These are phyloP conservation scores for Eriocheir sinensis DNA, from an alignment of 1,140 invertebrate species.

Conservation along the genomic window DNA sequence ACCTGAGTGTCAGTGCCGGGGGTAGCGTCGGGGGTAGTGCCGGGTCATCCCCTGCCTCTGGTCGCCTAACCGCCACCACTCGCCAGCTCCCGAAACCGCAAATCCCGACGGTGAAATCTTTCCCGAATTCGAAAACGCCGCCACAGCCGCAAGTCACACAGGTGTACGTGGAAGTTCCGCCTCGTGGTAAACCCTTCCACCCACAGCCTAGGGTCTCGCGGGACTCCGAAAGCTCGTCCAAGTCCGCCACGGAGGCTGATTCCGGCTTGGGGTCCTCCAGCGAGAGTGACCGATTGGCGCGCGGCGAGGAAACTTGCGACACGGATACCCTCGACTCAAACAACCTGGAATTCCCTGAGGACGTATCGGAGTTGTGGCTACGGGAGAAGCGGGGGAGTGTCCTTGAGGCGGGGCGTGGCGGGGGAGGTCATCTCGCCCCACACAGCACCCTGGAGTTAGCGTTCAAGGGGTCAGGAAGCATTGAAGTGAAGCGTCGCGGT, in stretches of 20 bases:
- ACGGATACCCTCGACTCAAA: conserved; percentile 67
- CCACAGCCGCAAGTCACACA: too few species aligned
- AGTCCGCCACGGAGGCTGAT: conserved; percentile 71
- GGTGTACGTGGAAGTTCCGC: too few species aligned
- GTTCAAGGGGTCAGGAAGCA: conserved; percentile 34
- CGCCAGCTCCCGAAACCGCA: conserved; percentile 75
- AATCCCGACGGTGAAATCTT: conserved; percentile 68
- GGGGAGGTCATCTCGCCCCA: not conserved
- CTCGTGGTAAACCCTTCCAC: too few species aligned
- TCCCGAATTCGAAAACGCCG: too few species aligned
- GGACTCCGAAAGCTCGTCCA: conserved; percentile 73
- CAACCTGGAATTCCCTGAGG: conserved; percentile 57
- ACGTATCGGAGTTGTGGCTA: conserved; percentile 77
- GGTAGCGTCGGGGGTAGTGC: not conserved
- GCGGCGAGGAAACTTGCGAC: conserved; percentile 43
- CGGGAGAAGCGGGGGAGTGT: conserved; percentile 44
- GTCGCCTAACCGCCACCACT: conserved; percentile 70
- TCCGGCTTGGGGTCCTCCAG: conserved; percentile 78
- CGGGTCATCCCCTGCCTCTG: not conserved
- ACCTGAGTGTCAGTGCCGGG: too few species aligned
- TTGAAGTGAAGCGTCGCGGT: conserved; percentile 58
- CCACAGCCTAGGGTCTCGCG: conserved; percentile 54
- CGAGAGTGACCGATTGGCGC: conserved; percentile 75
- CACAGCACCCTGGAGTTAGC: not conserved
- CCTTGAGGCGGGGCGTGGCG: too few species aligned